These are phyloP conservation scores for Polyploca ridens DNA, from an alignment of 2,888 invertebrate species.

Conservation along the genomic window DNA sequence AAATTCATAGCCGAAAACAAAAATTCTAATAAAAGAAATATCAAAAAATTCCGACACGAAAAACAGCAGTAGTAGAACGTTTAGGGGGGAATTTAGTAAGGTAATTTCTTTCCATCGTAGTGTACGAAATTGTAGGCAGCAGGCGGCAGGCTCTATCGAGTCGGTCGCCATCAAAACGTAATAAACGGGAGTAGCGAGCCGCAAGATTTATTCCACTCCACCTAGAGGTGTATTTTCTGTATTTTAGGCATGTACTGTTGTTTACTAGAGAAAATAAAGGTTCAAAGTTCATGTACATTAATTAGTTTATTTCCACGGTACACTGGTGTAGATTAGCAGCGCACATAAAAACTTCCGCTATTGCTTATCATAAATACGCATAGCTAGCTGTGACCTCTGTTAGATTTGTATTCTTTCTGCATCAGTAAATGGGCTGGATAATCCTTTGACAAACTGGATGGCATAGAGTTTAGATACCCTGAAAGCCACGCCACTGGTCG, in stretches of 20 bases:
- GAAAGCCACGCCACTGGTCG: too few relatives aligned
- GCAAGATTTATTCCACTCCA: not conserved
- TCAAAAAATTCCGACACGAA: not conserved
- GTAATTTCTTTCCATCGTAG: not conserved
- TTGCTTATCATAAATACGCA: too few relatives aligned
- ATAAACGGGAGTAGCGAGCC: not conserved
- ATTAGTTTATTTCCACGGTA: too few relatives aligned
- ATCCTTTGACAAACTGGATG: too few relatives aligned
- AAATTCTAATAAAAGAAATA: not conserved
- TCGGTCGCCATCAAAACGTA: slow-evolving; percentile 4
- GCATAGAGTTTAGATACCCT: too few relatives aligned
- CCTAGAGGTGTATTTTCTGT: not conserved
- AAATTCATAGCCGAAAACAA: too few relatives aligned
- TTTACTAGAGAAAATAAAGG: not conserved
- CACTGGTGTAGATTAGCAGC: too few relatives aligned
- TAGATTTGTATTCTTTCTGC: too few relatives aligned
- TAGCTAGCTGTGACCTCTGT: too few relatives aligned
- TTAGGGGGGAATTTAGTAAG: not conserved
- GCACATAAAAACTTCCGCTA: too few relatives aligned
- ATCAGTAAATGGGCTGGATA: too few relatives aligned
- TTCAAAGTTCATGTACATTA: not conserved
- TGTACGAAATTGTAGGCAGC: not conserved
- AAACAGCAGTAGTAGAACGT: not conserved
- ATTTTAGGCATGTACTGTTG: not conserved
- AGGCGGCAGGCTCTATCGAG: not conserved